Evolutionary conservation across 2,888 invertebrate genomes (phyloP).

Genomic region (Rhopalosiphum nymphaeae): DNA sequence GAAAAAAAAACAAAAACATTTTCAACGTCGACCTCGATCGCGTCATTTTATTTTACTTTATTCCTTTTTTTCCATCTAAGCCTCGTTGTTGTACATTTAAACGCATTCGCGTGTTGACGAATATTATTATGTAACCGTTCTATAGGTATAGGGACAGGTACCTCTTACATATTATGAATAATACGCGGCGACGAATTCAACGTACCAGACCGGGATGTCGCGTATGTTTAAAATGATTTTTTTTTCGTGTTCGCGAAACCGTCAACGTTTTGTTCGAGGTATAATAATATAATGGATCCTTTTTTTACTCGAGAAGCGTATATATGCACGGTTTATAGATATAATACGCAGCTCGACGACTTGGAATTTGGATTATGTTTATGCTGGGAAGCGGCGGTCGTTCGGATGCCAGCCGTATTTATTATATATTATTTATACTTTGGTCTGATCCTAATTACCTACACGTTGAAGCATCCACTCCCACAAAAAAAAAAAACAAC

Average conservation of each 20-base stretch:
- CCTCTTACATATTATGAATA: slow-evolving; percentile 3
- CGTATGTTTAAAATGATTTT: slow-evolving; percentile 1
- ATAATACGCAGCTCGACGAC: neutral
- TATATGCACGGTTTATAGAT: neutral
- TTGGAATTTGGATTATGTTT: slow-evolving; percentile 30
- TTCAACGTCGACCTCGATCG: slow-evolving; percentile 40
- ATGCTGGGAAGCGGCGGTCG: slow-evolving; percentile 1
- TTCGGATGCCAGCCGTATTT: neutral
- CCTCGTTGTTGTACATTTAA: neutral
- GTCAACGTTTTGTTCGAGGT: neutral
- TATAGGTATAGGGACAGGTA: neutral
- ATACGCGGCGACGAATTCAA: neutral
- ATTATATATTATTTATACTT: neutral
- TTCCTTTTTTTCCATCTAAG: neutral
- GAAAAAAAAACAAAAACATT: neutral
- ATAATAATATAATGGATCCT: neutral
- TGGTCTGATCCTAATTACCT: slow-evolving; percentile 41
- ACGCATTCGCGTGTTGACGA: slow-evolving; percentile 33
- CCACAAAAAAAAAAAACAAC: slow-evolving; percentile 8
- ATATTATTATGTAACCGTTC: slow-evolving; percentile 24
- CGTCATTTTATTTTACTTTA: neutral
- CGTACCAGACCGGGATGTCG: neutral
- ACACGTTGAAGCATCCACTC: neutral
- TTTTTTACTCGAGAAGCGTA: neutral
- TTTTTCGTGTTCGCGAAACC: neutral